Percentiles rank a stretch among this genome's conserved stretches.
Conservation (phyloP, 2,113 vertebrate genomes). For the Formicarius rufipectus region DNA sequence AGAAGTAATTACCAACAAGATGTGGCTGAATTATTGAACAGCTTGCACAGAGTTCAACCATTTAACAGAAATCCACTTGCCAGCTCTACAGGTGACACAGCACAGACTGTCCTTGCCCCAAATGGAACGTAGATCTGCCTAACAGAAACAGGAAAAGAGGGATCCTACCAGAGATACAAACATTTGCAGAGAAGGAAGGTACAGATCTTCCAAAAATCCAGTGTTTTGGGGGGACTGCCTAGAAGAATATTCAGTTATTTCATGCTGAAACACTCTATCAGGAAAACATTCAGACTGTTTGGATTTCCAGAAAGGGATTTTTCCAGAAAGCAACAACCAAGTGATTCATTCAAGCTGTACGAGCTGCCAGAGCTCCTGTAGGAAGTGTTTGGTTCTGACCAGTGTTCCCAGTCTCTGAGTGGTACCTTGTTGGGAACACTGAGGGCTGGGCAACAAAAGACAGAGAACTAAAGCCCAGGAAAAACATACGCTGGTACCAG, state of each 20-base stretch:
- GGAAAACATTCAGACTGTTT: neutral
- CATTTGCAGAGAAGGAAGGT: neutral
- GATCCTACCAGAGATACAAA: neutral
- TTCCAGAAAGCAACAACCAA: neutral
- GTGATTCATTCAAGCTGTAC: neutral
- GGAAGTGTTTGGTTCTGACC: neutral
- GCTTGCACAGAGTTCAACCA: neutral
- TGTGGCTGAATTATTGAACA: neutral
- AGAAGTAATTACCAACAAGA: conserved; percentile 32
- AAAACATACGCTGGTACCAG: neutral
- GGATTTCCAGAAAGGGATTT: neutral
- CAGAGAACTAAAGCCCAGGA: neutral
- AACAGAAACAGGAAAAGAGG: neutral
- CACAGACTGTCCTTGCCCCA: neutral
- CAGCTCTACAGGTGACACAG: neutral
- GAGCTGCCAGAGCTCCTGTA: neutral
- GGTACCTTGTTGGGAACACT: neutral
- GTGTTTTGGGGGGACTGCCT: rapidly evolving
- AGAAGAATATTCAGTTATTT: neutral
- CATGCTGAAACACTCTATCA: neutral
- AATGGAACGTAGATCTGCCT: neutral
- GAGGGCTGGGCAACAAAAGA: neutral
- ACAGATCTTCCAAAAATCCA: neutral
- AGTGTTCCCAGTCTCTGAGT: rapidly evolving
- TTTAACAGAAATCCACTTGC: neutral